Evolutionary conservation across 2,888 invertebrate genomes (phyloP).

Genomic region (Anthophora plumipes): DNA sequence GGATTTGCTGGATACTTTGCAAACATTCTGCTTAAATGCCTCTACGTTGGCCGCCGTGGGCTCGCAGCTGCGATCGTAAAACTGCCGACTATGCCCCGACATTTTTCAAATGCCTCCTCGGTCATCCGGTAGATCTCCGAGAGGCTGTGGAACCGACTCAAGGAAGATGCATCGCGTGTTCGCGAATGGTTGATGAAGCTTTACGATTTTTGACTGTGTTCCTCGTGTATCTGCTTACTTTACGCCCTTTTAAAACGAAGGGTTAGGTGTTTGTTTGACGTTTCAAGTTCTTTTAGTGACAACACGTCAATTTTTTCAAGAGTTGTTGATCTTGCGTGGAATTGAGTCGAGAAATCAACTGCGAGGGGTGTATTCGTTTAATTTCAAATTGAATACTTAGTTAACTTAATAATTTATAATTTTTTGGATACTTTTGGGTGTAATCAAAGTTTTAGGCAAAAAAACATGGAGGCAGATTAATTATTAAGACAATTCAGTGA

Average conservation of each 20-base stretch:
- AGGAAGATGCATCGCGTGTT: neutral
- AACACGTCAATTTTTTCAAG: no score
- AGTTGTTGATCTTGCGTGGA: no score
- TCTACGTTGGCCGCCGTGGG: slow-evolving; percentile 25
- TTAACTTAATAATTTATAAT: no score
- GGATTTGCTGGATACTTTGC: slow-evolving; percentile 60
- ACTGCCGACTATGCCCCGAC: slow-evolving; percentile 47
- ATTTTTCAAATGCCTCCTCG: slow-evolving; percentile 61
- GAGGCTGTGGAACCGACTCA: slow-evolving; percentile 20
- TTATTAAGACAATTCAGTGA: no score
- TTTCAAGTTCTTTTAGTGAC: neutral
- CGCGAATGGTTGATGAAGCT: neutral
- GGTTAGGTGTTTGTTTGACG: neutral
- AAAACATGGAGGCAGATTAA: no score
- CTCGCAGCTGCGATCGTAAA: slow-evolving; percentile 68
- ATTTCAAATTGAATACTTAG: no score
- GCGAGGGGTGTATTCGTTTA: no score
- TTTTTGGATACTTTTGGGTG: no score
- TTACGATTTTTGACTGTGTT: slow-evolving; percentile 7
- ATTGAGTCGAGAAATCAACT: no score
- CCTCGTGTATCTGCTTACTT: neutral
- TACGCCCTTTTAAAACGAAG: neutral
- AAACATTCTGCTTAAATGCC: slow-evolving; percentile 57
- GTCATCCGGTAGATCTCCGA: slow-evolving; percentile 37
- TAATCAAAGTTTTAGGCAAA: no score